Base-by-base conservation (phyloP, 2,113 vertebrate genomes). In the Platysteira castanea region DNA sequence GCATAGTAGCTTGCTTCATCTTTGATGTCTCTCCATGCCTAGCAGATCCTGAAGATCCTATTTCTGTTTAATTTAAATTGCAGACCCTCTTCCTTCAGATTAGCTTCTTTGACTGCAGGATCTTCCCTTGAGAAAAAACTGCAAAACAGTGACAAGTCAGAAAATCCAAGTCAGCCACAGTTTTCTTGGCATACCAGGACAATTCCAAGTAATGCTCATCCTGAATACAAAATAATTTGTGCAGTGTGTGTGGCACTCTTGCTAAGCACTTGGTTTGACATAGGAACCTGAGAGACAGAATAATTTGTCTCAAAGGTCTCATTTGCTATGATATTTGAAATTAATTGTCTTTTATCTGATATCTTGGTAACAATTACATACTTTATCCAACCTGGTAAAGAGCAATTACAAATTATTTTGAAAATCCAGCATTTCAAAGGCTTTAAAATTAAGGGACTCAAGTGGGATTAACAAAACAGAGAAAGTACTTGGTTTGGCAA, bases 321-420 rank as follows among this genome's bases (percentile, higher is more conserved):
- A 76, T 90, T 96, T 95, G 13, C 53, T 57, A 13, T 50, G 20
- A 53, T 84, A 95, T 80, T 92, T 94, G 71, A 39, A 93, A 92
- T 85, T 92, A 89, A 89, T 13, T 92, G 24, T 47, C 41, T 84
- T 75, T 91, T 52, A 75, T 59, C 35, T 81, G 39, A 59, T 37
- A 71, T 64, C 53, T 70, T 82, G 53, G 59, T 65, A 84, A 69
- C 22, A 67, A 39, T 60, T 54, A 46, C 16, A 6, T 56, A 70
- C 31, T 6, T 82, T 59, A 52, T 57, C 37, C 31, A 87, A 92
- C 22, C 17, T 30, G 22, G 24, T 73, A 83, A 87, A 91, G 8
- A 77, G 31, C n/a, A 84, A 52, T 39, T 64, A 80, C 6, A 64
- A 84, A 80, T 37, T 76, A 12, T 41, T 94, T 84, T 85, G 65